Conservation (phyloP, 1,140 invertebrate genomes). For the Drosophila santomea region DNA sequence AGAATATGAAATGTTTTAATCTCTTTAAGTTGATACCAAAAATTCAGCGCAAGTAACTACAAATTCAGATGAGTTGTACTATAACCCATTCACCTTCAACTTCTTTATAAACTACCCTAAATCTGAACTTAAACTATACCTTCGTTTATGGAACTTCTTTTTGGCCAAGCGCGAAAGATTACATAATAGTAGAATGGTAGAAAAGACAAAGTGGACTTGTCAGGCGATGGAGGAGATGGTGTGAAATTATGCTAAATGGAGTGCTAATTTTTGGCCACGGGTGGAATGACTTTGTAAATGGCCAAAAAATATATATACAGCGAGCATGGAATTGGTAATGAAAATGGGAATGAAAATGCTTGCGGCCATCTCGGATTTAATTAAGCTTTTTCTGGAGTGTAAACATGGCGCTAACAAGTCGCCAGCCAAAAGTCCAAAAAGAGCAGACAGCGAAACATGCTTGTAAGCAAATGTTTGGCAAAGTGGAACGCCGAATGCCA, state of each 20-base stretch:
- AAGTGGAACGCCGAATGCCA: constrained; percentile 62
- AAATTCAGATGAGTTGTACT: no score
- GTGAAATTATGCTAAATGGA: constrained; percentile 77
- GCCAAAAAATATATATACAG: not conserved
- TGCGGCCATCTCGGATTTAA: constrained; percentile 27
- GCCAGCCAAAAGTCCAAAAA: constrained; percentile 36
- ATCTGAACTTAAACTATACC: not conserved
- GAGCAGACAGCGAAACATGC: constrained; percentile 71
- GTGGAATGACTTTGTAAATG: constrained; percentile 3
- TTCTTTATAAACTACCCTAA: not conserved
- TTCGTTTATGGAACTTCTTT: constrained; percentile 1
- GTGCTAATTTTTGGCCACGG: constrained; percentile 60
- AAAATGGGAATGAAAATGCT: constrained; percentile 8
- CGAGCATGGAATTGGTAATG: not conserved
- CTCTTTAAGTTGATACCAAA: no score
- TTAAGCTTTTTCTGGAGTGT: constrained; percentile 28
- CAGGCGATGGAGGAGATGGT: constrained; percentile 33
- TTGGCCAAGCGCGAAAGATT: constrained; percentile 29
- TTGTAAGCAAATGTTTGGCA: constrained; percentile 79
- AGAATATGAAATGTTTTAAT: no score
- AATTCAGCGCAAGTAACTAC: no score
- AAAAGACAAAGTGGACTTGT: constrained; percentile 18
- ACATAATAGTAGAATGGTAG: constrained; percentile 27
- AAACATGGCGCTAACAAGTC: constrained; percentile 70
- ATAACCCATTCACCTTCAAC: no score